phyloP scores from a whole-genome alignment of 2,113 vertebrate species.

The Nannospalax galili region DNA sequence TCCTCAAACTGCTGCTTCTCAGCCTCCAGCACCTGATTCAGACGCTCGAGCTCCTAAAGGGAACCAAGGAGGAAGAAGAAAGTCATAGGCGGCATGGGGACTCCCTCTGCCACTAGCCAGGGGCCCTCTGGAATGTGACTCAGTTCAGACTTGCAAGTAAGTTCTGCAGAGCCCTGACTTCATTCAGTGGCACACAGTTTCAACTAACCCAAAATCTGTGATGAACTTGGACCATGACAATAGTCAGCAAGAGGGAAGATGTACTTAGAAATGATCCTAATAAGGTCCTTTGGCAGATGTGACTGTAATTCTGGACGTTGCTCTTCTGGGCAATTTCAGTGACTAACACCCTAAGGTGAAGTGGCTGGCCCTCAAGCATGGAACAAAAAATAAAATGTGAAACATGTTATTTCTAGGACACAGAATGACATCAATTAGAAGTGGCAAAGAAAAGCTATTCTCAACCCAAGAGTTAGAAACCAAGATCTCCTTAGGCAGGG shows the following conservation, averaged over 20 bases:
- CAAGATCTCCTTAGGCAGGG: background rate
- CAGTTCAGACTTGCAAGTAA: background rate
- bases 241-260: background rate
- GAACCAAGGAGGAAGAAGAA: background rate
- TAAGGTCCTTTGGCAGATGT: background rate
- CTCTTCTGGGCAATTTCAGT: background rate
- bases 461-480: background rate
- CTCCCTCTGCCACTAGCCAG: background rate
- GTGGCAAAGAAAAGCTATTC: conserved; percentile 19
- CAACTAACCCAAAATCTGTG: background rate
- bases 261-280: background rate
- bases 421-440: background rate
- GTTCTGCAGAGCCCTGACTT: background rate
- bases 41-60: conserved; percentile 92
- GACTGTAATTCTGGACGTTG: background rate
- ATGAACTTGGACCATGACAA: background rate
- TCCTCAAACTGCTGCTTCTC: conserved; percentile 98
- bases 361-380: background rate
- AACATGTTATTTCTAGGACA: background rate
- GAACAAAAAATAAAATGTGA: background rate
- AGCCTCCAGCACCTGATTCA: conserved; percentile 95
- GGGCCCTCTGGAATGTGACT: background rate
- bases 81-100: background rate
- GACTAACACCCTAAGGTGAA: background rate
- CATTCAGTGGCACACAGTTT: background rate